Evolutionary conservation across 2,113 vertebrate genomes (phyloP).

Genomic region (Gymnarchus niloticus): DNA sequence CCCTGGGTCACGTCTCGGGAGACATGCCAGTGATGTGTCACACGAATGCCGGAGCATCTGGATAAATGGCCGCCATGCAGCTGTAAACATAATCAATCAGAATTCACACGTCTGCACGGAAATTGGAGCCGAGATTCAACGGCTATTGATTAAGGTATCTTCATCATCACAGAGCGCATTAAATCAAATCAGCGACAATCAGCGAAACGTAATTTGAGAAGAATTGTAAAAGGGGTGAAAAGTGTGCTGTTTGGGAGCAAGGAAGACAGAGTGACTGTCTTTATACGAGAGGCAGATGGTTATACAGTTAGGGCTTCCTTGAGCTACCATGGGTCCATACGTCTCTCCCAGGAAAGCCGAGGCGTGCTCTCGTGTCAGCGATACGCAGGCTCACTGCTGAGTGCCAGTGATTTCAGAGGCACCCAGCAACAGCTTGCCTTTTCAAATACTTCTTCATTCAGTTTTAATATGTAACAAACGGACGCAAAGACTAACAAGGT

Average conservation of each 20-base stretch:
- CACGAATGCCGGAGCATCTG: background rate
- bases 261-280: no score
- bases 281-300: background rate
- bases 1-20: background rate
- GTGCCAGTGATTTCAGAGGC: background rate
- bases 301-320: background rate
- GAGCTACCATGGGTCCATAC: no score
- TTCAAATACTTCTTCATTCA: background rate
- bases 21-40: background rate
- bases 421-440: background rate
- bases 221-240: background rate
- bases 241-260: background rate
- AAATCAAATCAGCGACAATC: background rate
- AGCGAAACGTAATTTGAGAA: slow-evolving; percentile 2
- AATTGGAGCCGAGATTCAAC: background rate
- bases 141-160: slow-evolving; percentile 13
- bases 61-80: background rate
- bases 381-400: background rate
- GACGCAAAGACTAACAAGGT: background rate
- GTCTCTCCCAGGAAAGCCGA: background rate
- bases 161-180: background rate
- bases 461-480: background rate
- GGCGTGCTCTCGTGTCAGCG: background rate
- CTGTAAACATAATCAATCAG: slow-evolving; percentile 1
- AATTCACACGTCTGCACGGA: background rate